Evolutionary conservation across 37 sponge, comb jelly and placozoan species (phyloP), one percentile per base, ranked within the genome.

Genomic region (Beroe forskalii): DNA sequence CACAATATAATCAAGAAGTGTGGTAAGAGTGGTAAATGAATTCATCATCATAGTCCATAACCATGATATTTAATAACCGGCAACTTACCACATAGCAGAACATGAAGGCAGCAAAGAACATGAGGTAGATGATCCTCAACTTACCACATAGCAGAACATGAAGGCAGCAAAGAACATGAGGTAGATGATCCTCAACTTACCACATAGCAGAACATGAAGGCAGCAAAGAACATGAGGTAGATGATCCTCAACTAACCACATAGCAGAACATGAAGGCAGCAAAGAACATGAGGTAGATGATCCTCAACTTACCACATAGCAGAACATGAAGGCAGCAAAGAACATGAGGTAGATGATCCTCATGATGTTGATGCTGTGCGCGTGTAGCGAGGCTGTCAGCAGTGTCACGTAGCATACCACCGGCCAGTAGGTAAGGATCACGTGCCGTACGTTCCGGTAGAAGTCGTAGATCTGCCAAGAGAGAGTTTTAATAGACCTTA

Each of bases 271-370:
- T 66, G 67, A 66, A 66, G 28, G 28, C 28, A 24, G 27, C 28
- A 66, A 66, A 66, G 67, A 66, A 66, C 6, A 66, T 6, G 27
- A 66, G 28, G 28, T 66, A 66, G 6, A 66, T 66, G 28, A 66
- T 66, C 67, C 67, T 14, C 67, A 66, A 72, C 76, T 38, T 22
- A 72, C 76, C 40, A 72, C 76, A 36, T 72, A 72, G 22, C 76
- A 72, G 40, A 72, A 72, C 76, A 72, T 72, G 76, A 72, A 72
- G 14, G 40, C 40, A 38, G 40, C 40, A 72, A 72, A 72, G 76
- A 72, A 72, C 19, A 72, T 14, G 40, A 72, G 40, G 40, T 72
- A 72, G 2, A 72, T 72, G 40, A 72, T 72, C 39, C 76, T 4
- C 76, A 72, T 72, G 20, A 72, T 72, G 76, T 72, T 72, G 76